Evolutionary conservation across 2,113 vertebrate genomes (phyloP).

Genomic region (Myodes glareolus): DNA sequence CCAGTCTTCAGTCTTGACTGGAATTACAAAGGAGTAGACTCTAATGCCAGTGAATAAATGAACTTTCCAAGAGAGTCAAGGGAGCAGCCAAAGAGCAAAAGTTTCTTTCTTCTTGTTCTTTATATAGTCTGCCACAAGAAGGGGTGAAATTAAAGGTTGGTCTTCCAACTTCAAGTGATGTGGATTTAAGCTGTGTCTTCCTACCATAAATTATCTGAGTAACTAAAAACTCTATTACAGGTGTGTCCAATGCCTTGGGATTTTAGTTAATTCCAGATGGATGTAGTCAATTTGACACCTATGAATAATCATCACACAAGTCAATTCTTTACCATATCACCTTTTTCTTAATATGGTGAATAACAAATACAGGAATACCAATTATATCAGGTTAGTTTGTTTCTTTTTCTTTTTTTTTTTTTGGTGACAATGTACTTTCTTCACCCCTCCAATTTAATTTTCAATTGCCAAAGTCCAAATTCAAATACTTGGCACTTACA

Average conservation of each 20-base stretch:
- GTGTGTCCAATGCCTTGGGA: background rate
- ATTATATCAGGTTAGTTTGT: background rate
- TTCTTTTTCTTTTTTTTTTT: background rate
- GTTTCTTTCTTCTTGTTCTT: background rate
- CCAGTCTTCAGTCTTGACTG: background rate
- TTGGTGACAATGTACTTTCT: background rate
- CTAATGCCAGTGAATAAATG: background rate
- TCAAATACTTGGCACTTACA: background rate
- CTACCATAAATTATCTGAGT: background rate
- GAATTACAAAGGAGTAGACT: background rate
- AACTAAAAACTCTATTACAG: background rate
- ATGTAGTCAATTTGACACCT: background rate
- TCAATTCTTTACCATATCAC: background rate
- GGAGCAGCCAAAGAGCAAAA: background rate
- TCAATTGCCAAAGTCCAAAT: background rate
- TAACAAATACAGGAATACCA: background rate
- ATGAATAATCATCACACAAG: background rate
- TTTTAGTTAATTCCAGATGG: background rate
- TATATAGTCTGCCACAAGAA: background rate
- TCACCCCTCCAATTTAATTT: background rate
- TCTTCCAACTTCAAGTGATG: background rate
- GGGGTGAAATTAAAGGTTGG: background rate
- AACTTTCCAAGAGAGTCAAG: background rate
- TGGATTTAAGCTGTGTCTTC: background rate
- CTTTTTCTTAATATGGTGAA: background rate